Evolutionary conservation across 2,888 invertebrate species (phyloP), one percentile per base, ranked within the genome.

Genomic region (Tetramorium bicarinatum): DNA sequence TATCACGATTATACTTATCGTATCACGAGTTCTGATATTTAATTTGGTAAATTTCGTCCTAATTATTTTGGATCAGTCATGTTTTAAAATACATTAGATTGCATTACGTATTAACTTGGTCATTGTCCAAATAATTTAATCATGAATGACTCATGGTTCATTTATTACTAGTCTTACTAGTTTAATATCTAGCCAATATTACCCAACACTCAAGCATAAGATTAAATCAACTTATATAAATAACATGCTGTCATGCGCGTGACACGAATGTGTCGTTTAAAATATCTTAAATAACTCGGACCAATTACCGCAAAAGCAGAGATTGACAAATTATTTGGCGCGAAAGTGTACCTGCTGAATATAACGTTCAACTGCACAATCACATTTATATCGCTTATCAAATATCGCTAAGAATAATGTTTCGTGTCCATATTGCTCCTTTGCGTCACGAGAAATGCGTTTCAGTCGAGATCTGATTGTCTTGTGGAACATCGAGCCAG

Each of bases 381-480:
- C 38, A 15, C 7, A 41, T 6, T 38, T 44, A 59, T 59, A 7
- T n/a, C 25, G 29, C 29, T 34, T 34, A 29, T 54, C 41, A 77
- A 77, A 54, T 77, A 77, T 54, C 21, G 18, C 13, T 34, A n/a
- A 59, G 21, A 75, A 56, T 61, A 62, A 82, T 72, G 62, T 82
- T 72, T 54, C 54, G 29, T 41, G 41, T 56, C 44, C n/a, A 38
- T 38, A 47, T 9, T 49, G 52, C 66, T n/a, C 64, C 72, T 86
- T 80, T 49, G n/a, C n/a, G 54, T 56, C 18, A 34, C n/a, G 67
- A 41, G 38, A 41, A 81, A 52, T 25, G 69, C 74, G 66, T 21
- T 61, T 66, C 47, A 49, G 13, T 47, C 21, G 54, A 56, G 59
- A 82, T 83, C 49, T 54, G 52, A 88, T 84, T 82, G 52, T 47